Evolutionary conservation across 1,140 invertebrate species (phyloP), one percentile per base, ranked within the genome.

Genomic region (Dendrolimus kikuchii): DNA sequence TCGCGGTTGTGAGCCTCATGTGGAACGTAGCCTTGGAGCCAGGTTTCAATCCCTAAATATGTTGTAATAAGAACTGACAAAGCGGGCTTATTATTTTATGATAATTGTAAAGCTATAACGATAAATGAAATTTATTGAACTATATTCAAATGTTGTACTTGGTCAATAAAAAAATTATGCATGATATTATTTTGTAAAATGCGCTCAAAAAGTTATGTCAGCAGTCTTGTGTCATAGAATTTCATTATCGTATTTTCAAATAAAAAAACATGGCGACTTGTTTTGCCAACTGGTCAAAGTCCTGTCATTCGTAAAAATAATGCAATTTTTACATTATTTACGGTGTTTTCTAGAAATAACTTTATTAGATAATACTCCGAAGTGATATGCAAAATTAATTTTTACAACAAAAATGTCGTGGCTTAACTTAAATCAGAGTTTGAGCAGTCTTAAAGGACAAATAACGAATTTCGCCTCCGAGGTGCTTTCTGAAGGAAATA

Each of bases 391-490:
- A 64, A 70, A 41, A 50, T 51, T 56, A 53, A 52, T 57, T 60
- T 52, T 10, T 47, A 42, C 48, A 45, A 50, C 52, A 41, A 90
- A 88, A 86, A 93, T 93, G 92, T 91, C 92, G 83, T 94, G 93
- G 93, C 89, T 94, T 56, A 93, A 93, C 70, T 89, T 92, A 49
- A 91, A 92, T 68, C 90, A 92, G 64, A 93, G 92, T 81, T 89
- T 94, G 57, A 92, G 89, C 74, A 91, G 87, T 88, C 83, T 94
- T 62, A 94, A 93, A 77, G 93, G 92, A 66, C 93, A 94, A 81
- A 90, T 94, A 59, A 91, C 91, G 7, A 94, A 89, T 81, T 92
- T 94, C 68, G 93, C 93, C 56, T 92, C 92, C 66, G 93, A 93
- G 78, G 92, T 92, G 46, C 82, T 93, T 59, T 89, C 90, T 47